Evolutionary conservation across 2,888 invertebrate genomes (phyloP).

Genomic region (Aleiodes testaceus): DNA sequence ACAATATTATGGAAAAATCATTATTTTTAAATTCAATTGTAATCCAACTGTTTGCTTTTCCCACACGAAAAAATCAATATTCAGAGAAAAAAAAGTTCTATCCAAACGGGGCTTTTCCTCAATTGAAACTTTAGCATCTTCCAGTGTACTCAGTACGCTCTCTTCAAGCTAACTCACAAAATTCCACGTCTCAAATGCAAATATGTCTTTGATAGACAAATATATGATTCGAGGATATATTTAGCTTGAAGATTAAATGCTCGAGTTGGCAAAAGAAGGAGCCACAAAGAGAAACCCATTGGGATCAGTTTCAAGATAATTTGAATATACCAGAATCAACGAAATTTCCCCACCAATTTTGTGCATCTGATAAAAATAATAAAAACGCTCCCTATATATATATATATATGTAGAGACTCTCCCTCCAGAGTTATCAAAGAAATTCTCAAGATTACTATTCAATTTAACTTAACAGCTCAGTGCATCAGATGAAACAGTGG

Average conservation of each 20-base stretch:
- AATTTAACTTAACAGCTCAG: slow-evolving; percentile 18
- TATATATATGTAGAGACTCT: neutral
- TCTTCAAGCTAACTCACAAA: neutral
- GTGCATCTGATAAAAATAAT: neutral
- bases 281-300: neutral
- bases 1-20: too few relatives aligned
- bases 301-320: slow-evolving; percentile 1
- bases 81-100: too few relatives aligned
- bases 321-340: neutral
- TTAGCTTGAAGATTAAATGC: slow-evolving; percentile 4
- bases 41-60: too few relatives aligned
- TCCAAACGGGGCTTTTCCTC: neutral
- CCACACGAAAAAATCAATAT: too few relatives aligned
- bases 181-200: slow-evolving; percentile 20
- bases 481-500: slow-evolving; percentile 12
- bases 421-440: slow-evolving; percentile 7
- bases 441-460: slow-evolving; percentile 23
- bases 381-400: neutral
- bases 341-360: neutral
- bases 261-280: slow-evolving; percentile 1
- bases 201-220: slow-evolving; percentile 13
- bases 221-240: slow-evolving; percentile 7
- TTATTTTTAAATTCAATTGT: too few relatives aligned
- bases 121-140: neutral
- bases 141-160: neutral